Percentiles rank a stretch among this genome's conserved stretches.
Evolutionary conservation across 2,113 vertebrate species (phyloP).

Genomic region (Dendrocopos noguchii): DNA sequence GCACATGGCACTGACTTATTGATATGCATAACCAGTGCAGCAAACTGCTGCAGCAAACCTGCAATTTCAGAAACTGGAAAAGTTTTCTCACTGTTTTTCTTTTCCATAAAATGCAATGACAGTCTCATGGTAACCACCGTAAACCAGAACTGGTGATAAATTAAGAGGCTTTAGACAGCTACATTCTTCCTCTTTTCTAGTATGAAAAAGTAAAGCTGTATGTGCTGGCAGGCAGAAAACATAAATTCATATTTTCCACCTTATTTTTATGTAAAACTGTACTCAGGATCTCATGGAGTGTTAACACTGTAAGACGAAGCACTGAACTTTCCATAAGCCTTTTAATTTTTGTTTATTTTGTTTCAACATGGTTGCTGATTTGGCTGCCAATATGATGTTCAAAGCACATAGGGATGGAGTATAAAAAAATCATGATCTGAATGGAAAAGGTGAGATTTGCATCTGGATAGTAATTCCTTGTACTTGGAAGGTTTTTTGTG

Average conservation of each 20-base stretch:
- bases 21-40: neutral
- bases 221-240: neutral
- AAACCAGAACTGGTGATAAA: neutral
- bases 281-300: neutral
- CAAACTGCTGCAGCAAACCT: neutral
- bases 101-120: neutral
- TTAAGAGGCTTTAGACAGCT: neutral
- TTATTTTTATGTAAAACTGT: neutral
- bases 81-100: neutral
- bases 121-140: neutral
- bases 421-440: neutral
- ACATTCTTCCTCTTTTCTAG: neutral
- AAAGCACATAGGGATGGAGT: neutral
- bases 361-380: neutral
- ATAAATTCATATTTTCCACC: neutral
- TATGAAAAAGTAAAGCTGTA: neutral
- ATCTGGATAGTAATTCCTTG: neutral
- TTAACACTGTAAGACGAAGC: neutral
- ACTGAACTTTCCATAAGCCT: neutral
- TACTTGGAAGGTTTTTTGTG: neutral
- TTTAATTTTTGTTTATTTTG: too few relatives aligned
- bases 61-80: neutral
- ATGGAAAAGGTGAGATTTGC: neutral
- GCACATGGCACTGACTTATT: neutral
- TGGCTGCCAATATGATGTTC: neutral